These are phyloP conservation scores for Dendrolimus houi DNA, from an alignment of 2,888 invertebrate genomes.

Conservation along the genomic window DNA sequence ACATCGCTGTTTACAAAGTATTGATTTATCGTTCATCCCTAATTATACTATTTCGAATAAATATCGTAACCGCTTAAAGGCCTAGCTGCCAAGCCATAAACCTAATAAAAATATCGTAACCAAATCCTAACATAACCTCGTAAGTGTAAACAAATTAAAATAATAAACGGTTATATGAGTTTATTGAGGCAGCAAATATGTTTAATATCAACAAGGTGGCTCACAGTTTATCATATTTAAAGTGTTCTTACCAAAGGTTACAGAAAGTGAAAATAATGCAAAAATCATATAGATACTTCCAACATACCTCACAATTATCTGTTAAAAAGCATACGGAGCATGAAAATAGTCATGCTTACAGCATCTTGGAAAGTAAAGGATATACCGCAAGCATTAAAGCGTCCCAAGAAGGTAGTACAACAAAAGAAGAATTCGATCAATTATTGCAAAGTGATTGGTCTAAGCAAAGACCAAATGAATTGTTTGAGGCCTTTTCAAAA, in stretches of 20 bases:
- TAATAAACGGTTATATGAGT: too few species aligned
- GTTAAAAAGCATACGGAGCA: conserved; percentile 51
- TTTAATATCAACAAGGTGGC: conserved; percentile 18
- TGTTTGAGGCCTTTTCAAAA: conserved; percentile 41
- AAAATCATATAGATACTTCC: conserved; percentile 24
- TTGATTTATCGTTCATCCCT: too few species aligned
- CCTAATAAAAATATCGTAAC: too few species aligned
- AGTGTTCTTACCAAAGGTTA: conserved; percentile 9
- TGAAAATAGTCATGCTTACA: conserved; percentile 61
- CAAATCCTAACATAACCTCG: too few species aligned
- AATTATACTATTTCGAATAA: too few species aligned
- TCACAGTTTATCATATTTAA: conserved; percentile 14
- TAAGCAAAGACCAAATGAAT: conserved; percentile 28
- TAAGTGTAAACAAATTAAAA: too few species aligned
- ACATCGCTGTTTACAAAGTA: too few species aligned
- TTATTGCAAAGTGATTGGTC: conserved; percentile 38
- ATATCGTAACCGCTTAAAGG: too few species aligned
- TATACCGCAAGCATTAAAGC: conserved; percentile 32
- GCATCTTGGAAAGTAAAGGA: conserved; percentile 49
- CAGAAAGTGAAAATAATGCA: conserved; percentile 10
- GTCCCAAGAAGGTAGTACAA: conserved; percentile 12
- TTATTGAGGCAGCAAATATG: conserved; percentile 11
- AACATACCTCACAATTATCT: conserved; percentile 23
- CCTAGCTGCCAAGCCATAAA: too few species aligned
- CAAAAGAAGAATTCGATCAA: conserved; percentile 31